These are phyloP conservation scores for Axea sp. DNA, from an alignment of 2,888 invertebrate species.

Conservation along the genomic window DNA sequence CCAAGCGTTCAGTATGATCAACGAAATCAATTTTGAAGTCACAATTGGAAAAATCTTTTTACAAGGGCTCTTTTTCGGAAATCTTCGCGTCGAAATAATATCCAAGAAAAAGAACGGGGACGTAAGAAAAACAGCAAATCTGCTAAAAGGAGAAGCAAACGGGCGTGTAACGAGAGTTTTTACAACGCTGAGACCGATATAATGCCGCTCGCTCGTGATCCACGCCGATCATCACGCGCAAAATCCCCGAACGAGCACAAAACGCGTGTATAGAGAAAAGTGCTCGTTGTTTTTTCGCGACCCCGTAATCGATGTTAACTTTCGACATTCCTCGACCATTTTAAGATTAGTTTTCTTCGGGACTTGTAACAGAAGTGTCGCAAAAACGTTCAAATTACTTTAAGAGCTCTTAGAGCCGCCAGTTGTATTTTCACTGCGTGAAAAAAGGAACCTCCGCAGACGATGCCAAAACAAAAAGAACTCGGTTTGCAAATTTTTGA, in stretches of 20 bases:
- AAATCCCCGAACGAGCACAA: conserved; percentile 21
- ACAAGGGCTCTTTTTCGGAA: conserved; percentile 5
- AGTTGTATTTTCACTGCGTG: conserved; percentile 13
- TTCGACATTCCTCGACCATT: conserved; percentile 51
- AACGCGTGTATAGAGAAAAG: conserved; percentile 13
- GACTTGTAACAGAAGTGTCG: conserved; percentile 9
- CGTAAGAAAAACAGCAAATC: conserved; percentile 24
- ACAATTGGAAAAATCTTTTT: neutral
- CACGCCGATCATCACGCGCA: conserved; percentile 29
- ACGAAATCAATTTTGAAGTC: conserved; percentile 6
- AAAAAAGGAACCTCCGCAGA: no score
- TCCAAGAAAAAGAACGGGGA: conserved; percentile 15
- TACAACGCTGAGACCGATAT: conserved; percentile 7
- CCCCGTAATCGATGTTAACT: conserved; percentile 54
- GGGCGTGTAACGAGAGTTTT: conserved; percentile 36
- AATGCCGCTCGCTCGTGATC: conserved; percentile 27
- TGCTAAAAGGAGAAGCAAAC: conserved; percentile 19
- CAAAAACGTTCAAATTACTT: conserved; percentile 48
- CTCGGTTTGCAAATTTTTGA: conserved; percentile 9
- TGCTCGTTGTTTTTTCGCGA: conserved; percentile 18
- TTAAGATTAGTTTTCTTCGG: conserved; percentile 52
- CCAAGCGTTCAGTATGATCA: neutral
- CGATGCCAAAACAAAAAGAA: neutral
- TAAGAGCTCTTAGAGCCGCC: conserved; percentile 26
- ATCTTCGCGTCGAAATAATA: conserved; percentile 27